Base-by-base conservation (phyloP, 2,797 vertebrate species). In the Acipenser oxyrinchus region DNA sequence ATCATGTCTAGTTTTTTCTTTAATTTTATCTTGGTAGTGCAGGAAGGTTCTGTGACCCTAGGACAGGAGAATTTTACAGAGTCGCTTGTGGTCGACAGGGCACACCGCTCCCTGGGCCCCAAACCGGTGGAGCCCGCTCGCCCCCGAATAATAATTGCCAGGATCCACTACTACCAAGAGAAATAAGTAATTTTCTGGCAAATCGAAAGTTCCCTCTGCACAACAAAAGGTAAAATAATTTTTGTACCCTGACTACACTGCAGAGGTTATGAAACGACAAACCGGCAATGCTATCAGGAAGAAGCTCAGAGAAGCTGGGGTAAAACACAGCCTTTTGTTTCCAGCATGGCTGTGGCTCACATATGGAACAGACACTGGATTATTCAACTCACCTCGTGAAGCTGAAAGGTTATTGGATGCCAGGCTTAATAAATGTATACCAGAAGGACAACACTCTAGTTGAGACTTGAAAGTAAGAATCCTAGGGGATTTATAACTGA, bases 151-250 rank as follows among this genome's bases (percentile, higher is more conserved):
- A 51, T 62, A 12, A 66, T 69, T 7, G 12, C 37, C 8, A 10
- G 23, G 7, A 23, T 70, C 48, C 68, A 66, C 10, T 65, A 60
- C 23, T 70, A 15, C 13, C 55, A 48, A 9, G 23, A 64, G 8
- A 70, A 49, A 63, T 23, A 63, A 4, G 2, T 12, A 48, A 49
- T 49, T 12, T 12, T 63, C 48, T 2, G 6, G 48, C 7, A 7
- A 12, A 18, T 9, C 62, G 49, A 49, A 23, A 48, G 13, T 7
- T 6, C 9, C 23, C 12, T 8, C 8, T 7, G 37, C 6, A 48
- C 23, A 4, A 37, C 23, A 18, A 37, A 68, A 2, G 51, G n/a
- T 3, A 1, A 18, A 11, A 48, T 12, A 60, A 48, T 58, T 9
- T 37, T 23, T 63, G 7, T 70, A 62, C 12, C 65, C 8, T 0